Base-by-base conservation (phyloP, 2,888 invertebrate species). In the Drosophila emarginata region DNA sequence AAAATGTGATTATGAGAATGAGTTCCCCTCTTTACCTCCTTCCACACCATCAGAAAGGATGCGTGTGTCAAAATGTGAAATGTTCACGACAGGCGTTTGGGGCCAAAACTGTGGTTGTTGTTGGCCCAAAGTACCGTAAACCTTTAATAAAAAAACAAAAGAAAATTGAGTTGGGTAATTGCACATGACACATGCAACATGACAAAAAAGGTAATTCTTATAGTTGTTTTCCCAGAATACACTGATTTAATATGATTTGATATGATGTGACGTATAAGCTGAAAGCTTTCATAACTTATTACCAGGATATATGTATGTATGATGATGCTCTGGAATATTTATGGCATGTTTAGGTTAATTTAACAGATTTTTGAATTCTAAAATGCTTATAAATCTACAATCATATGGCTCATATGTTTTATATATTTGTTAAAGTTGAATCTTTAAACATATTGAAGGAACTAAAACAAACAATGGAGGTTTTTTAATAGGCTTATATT, bases 1-100 rank as follows among this genome's bases (percentile, higher is more conserved):
- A 78, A 79, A 83, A 79, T 87, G 87, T 78, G 78, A 85, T 83
- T 83, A 83, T 72, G 64, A 69, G 59, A 45, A 45, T 45, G 45
- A 45, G 45, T 12, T 7, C 45, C 5, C 39, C 39, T 39, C 14
- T 39, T 1, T 32, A 32, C 39, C 39, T 14, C 5, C 39, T 1
- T 6, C 18, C 45, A 26, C 4, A 4, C n/a, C 26, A 26, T 26
- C 26, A n/a, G 3, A 14, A 23, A 11, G 52, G 52, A 52, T 52
- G 26, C 26, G 52, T 52, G 52, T 45, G 45, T 45, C 45, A 45
- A 45, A 45, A 45, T 45, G 45, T 45, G 45, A 45, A 21, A 45
- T 45, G 45, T 21, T 45, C 45, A 45, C 45, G 45, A 21, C 45
- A 45, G 45, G 45, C 45, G 32, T 18, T 45, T 45, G 12, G 45